Percentiles rank a stretch among this genome's conserved stretches.
phyloP scores from a whole-genome alignment of 2,113 vertebrate species.

The Ceyx margarethae region DNA sequence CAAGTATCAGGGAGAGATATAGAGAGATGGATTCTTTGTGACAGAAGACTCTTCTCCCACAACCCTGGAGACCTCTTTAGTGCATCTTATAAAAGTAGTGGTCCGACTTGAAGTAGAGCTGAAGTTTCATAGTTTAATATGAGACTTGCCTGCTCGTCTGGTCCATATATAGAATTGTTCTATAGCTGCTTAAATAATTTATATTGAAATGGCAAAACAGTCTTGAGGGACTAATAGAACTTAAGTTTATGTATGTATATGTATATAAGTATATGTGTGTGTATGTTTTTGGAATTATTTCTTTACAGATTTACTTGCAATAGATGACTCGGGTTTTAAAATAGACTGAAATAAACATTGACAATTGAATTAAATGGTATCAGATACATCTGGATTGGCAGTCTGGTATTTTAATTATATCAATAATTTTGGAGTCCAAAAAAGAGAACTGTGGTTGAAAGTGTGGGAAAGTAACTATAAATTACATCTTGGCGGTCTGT shows the following conservation, averaged over 20 bases:
- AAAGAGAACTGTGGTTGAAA: constrained; percentile 11
- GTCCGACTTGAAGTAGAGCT: background rate
- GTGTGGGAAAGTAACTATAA: constrained; percentile 56
- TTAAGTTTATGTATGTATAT: background rate
- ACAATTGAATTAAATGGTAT: constrained; percentile 15
- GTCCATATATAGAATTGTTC: background rate
- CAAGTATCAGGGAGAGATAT: background rate
- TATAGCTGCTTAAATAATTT: background rate
- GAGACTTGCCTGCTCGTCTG: background rate
- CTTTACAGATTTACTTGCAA: background rate
- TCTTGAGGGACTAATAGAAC: background rate
- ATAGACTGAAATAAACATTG: constrained; percentile 1
- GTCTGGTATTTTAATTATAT: constrained; percentile 13
- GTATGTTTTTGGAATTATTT: background rate
- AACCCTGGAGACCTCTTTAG: background rate
- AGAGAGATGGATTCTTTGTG: background rate
- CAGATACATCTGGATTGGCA: constrained; percentile 8
- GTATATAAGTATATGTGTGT: accelerated
- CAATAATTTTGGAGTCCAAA: constrained; percentile 10
- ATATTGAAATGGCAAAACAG: background rate
- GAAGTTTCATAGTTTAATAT: background rate
- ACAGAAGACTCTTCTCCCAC: background rate
- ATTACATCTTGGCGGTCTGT: background rate
- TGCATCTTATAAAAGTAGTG: background rate
- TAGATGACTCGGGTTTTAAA: background rate